Evolutionary conservation across 2,797 vertebrate species (phyloP).

Genomic region (Pogonophryne albipinna): DNA sequence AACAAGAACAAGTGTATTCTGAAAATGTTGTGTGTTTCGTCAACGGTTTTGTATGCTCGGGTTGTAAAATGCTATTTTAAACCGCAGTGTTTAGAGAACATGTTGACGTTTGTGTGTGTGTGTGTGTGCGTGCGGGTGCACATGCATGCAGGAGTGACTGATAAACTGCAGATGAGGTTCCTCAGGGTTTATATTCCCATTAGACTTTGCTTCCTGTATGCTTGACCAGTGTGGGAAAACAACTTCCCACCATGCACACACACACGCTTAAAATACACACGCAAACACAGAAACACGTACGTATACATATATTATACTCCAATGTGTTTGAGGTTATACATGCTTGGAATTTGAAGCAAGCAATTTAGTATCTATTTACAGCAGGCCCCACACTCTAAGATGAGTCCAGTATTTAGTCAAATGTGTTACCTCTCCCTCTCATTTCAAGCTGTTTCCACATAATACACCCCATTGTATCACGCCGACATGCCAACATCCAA

Average conservation of each 20-base stretch:
- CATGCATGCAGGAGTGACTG: conserved; percentile 52
- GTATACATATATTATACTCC: not conserved
- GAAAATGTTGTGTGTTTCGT: conserved; percentile 20
- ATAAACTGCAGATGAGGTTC: conserved; percentile 84
- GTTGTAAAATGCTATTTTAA: conserved; percentile 64
- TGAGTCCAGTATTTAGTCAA: not conserved
- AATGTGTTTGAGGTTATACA: too few species aligned
- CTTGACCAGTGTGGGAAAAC: conserved; percentile 84
- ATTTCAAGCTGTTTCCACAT: conserved; percentile 14
- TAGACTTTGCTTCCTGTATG: conserved; percentile 80
- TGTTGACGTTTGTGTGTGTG: conserved; percentile 17
- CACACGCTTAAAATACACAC: conserved; percentile 7
- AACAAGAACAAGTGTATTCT: conserved; percentile 16
- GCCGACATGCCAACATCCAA: not conserved
- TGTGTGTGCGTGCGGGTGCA: not conserved
- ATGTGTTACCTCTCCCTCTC: not conserved
- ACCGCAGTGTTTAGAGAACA: conserved; percentile 51
- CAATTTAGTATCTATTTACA: conserved; percentile 33
- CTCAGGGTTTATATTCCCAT: conserved; percentile 82
- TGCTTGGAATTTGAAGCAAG: conserved; percentile 1
- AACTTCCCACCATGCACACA: conserved; percentile 18
- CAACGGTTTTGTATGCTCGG: conserved; percentile 24
- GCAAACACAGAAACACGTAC: conserved; percentile 22
- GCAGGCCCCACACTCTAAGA: not conserved
- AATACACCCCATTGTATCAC: not conserved